Base-by-base conservation (phyloP, 2,113 vertebrate species). In the Pipa parva region DNA sequence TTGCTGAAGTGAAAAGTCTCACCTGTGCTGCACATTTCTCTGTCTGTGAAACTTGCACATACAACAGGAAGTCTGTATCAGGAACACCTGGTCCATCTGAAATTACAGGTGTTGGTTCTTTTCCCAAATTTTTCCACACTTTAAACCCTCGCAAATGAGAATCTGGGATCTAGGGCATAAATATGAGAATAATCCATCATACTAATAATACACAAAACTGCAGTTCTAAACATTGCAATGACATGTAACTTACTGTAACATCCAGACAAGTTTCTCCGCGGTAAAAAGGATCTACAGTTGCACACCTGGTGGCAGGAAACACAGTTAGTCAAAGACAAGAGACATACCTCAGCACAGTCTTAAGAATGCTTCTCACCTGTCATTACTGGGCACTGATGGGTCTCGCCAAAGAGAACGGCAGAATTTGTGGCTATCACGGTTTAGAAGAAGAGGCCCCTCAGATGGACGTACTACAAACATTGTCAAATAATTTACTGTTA, bases 41-140 rank as follows among this genome's bases (percentile, higher is more conserved):
- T 17, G 90, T 90, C 36, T 76, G 80, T 36, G 78, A 75, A 11
- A 87, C 58, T 12, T 74, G 81, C 8, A 92, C 76, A 60, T 94
- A 95, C 8, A 94, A 76, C 59, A 94, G 75, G 73, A 92, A 91
- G 74, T 93, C 90, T 0, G 87, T 73, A 27, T 88, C 77, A 2
- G 75, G 74, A 57, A 92, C 60, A 63, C 91, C 91, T 0, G 51
- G 39, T 10, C 91, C 90, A 20, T 84, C 83, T 54, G 77, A 63
- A 52, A 79, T 83, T 42, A 92, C 59, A 6, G 63, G 78, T 29
- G 63, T 73, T 39, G 33, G 63, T 45, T 79, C 60, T 8, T 76
- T 82, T 6, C 90, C 80, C 1, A 81, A 73, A 29, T 86, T 76
- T 0, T 81, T 73, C 78, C 89, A 91, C 55, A 92, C 42, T 18